A percentile compares a stretch with the other conserved stretches of the same genome.
phyloP scores from a whole-genome alignment of 2,113 vertebrate genomes.

The Balaeniceps rex region DNA sequence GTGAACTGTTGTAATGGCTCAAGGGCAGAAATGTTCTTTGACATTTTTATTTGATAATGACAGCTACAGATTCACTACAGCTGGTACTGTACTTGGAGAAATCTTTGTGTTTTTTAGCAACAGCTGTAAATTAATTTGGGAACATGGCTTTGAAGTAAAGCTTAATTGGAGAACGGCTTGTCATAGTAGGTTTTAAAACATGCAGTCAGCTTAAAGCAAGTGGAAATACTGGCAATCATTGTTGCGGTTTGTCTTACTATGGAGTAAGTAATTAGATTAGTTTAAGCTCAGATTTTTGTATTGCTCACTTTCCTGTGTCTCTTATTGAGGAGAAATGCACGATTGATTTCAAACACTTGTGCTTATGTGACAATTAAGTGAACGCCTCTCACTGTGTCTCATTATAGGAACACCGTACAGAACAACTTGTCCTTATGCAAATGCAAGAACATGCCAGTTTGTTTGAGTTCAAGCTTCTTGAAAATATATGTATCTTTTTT shows the following conservation, averaged over 20 bases:
- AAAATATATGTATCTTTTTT: background rate
- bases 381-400: conserved; percentile 13
- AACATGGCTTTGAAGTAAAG: conserved; percentile 4
- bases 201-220: conserved; percentile 3
- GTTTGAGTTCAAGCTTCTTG: conserved; percentile 14
- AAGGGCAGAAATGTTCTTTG: background rate
- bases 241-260: background rate
- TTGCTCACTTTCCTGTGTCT: background rate
- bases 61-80: background rate
- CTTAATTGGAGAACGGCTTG: background rate
- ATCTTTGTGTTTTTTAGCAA: background rate
- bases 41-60: background rate
- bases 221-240: background rate
- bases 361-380: conserved; percentile 38
- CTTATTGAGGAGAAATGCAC: conserved; percentile 11
- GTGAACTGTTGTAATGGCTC: background rate
- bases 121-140: conserved; percentile 20
- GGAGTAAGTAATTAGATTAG: conserved; percentile 48
- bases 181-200: background rate
- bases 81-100: background rate
- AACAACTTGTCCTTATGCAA: conserved; percentile 56
- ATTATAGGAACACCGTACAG: background rate
- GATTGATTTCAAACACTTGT: conserved; percentile 23
- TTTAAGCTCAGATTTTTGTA: conserved; percentile 25
- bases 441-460: conserved; percentile 25